phyloP scores from a whole-genome alignment of 2,797 vertebrate genomes.

The Acanthiza pusilla region DNA sequence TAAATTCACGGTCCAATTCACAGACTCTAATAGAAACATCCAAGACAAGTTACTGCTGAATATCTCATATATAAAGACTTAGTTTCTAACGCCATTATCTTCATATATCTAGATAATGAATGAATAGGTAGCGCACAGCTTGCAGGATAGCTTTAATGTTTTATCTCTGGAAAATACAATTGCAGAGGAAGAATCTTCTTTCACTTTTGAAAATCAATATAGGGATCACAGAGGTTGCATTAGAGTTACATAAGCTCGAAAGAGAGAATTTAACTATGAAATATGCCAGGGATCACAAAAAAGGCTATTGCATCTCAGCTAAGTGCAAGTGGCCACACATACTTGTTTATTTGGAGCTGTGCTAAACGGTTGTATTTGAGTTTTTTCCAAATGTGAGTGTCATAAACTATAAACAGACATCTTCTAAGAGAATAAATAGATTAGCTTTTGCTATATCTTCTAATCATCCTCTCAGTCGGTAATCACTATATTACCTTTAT shows the following conservation, averaged over 20 bases:
- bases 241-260: background rate
- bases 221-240: background rate
- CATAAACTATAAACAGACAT: background rate
- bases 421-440: background rate
- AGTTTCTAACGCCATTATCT: background rate
- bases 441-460: background rate
- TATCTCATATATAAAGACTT: background rate
- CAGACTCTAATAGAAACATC: background rate
- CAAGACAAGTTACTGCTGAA: background rate
- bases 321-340: background rate
- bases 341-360: background rate
- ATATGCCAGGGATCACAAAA: background rate
- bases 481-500: background rate
- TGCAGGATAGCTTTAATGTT: background rate
- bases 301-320: background rate
- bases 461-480: background rate
- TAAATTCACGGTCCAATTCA: background rate
- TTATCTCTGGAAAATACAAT: background rate
- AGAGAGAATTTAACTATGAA: background rate
- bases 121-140: background rate
- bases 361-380: background rate
- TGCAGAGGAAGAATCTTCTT: background rate
- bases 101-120: background rate
- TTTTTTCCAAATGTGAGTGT: background rate
- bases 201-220: background rate